These are phyloP conservation scores for Agonopterix heracliana DNA, from an alignment of 2,888 invertebrate species.

Conservation along the genomic window DNA sequence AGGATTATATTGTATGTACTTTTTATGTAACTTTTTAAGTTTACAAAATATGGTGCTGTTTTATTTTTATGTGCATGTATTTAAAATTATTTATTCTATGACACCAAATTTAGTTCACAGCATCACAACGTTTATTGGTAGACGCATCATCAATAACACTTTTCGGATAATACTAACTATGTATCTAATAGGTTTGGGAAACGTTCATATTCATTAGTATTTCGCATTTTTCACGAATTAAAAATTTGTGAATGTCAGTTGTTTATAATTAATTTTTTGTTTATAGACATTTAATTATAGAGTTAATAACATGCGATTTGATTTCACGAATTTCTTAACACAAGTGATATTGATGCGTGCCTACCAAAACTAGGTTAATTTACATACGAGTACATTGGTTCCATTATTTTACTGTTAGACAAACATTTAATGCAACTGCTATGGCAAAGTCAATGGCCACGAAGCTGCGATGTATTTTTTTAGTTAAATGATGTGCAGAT, in stretches of 20 bases:
- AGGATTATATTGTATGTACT: constrained; percentile 19
- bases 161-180: not conserved
- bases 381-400: too few species aligned
- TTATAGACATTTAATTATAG: too few species aligned
- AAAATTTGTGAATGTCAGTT: too few species aligned
- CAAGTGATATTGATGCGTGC: too few species aligned
- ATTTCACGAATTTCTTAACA: too few species aligned
- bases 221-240: too few species aligned
- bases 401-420: not conserved
- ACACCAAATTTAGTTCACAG: constrained; percentile 15
- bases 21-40: constrained; percentile 19
- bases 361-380: too few species aligned
- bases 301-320: too few species aligned
- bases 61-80: constrained; percentile 19
- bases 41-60: constrained; percentile 25
- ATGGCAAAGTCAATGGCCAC: constrained; percentile 4
- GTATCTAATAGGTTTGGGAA: not conserved
- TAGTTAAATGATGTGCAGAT: too few species aligned
- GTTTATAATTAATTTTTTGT: too few species aligned
- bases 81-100: constrained; percentile 15
- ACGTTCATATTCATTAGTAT: too few species aligned
- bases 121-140: constrained; percentile 23
- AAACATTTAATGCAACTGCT: constrained; percentile 5
- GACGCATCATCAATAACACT: constrained; percentile 4
- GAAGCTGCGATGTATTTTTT: too few species aligned